These are phyloP conservation scores for Lates japonicus DNA, from an alignment of 2,797 vertebrate genomes.

Conservation along the genomic window DNA sequence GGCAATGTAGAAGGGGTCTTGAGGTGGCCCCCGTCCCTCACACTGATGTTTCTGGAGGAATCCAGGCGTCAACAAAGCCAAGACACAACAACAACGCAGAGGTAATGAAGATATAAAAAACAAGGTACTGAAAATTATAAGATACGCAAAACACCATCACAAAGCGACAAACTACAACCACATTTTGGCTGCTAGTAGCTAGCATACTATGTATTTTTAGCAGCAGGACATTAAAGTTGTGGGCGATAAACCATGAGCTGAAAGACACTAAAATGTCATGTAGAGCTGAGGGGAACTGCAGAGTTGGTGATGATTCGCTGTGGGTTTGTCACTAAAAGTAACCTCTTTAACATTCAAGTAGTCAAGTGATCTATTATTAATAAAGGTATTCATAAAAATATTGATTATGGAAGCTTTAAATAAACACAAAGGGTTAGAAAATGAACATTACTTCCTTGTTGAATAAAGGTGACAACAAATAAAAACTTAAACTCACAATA, in stretches of 20 bases:
- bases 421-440: too few species aligned
- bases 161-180: background rate
- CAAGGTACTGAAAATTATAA: background rate
- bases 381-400: background rate
- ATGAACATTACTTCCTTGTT: background rate
- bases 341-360: background rate
- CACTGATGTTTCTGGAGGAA: conserved; percentile 21
- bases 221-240: background rate
- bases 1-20: background rate
- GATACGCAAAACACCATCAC: background rate
- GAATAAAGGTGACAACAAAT: background rate
- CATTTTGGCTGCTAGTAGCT: background rate
- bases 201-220: background rate
- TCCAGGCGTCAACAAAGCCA: conserved; percentile 37
- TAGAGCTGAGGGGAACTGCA: background rate
- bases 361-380: background rate
- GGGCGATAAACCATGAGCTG: background rate
- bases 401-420: background rate
- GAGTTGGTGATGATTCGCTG: background rate
- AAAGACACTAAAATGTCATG: background rate
- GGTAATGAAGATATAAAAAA: background rate
- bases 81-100: background rate
- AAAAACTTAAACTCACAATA: background rate
- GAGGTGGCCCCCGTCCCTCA: background rate
- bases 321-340: too few species aligned